These are phyloP conservation scores for Polydrusus cervinus DNA, from an alignment of 2,888 invertebrate genomes.

Conservation along the genomic window DNA sequence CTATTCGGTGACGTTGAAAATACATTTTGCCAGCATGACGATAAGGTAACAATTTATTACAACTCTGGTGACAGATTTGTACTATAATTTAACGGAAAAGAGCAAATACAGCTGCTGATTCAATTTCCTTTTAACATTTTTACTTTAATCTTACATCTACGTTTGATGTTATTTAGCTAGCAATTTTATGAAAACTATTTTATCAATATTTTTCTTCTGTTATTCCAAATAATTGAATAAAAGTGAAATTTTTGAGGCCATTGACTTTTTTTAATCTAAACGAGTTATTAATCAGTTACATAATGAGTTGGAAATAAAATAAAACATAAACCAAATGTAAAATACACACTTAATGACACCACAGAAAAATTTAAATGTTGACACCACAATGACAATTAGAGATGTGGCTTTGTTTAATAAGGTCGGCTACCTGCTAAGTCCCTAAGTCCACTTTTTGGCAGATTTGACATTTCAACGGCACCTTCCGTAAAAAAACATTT, in stretches of 20 bases:
- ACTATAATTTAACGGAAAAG: slow-evolving; percentile 13
- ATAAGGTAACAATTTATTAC: slow-evolving; percentile 11
- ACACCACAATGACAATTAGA: too few relatives aligned
- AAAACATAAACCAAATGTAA: too few relatives aligned
- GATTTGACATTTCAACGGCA: too few relatives aligned
- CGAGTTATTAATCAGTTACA: too few relatives aligned
- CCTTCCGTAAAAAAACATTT: too few relatives aligned
- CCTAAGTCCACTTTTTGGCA: too few relatives aligned
- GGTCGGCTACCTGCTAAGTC: too few relatives aligned
- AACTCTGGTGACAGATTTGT: slow-evolving; percentile 2
- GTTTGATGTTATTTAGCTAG: not conserved
- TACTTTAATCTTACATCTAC: slow-evolving; percentile 1
- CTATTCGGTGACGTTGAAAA: slow-evolving; percentile 11
- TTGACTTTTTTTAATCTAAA: not conserved
- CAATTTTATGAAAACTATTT: not conserved
- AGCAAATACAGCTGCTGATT: slow-evolving; percentile 4
- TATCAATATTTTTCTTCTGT: not conserved
- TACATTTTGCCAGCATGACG: slow-evolving; percentile 3
- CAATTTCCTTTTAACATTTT: slow-evolving; percentile 10
- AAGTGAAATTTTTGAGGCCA: not conserved
- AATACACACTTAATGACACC: too few relatives aligned
- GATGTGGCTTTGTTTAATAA: too few relatives aligned
- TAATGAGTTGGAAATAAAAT: not conserved
- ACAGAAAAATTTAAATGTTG: too few relatives aligned
- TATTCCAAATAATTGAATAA: too few relatives aligned